A percentile compares a stretch with the other conserved stretches of the same genome.
phyloP scores from a whole-genome alignment of 2,113 vertebrate genomes.

The Thryonomys swinderianus region DNA sequence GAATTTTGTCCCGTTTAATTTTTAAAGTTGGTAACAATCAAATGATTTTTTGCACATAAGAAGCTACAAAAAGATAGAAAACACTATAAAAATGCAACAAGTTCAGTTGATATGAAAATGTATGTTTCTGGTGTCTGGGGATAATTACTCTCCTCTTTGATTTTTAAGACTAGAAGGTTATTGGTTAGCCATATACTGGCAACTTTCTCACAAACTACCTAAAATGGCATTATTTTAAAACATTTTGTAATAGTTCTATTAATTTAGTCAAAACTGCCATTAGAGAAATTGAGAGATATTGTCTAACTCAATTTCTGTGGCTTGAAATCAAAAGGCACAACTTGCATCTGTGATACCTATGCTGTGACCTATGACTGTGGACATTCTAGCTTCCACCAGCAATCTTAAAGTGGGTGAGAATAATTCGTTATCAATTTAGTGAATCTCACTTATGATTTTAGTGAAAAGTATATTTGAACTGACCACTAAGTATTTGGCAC shows the following conservation, averaged over 20 bases:
- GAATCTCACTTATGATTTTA: conserved; percentile 21
- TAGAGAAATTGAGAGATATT: neutral
- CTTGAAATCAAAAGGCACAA: neutral
- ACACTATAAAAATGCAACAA: neutral
- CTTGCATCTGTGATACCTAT: neutral
- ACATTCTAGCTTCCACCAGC: neutral
- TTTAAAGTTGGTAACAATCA: conserved; percentile 11
- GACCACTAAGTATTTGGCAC: conserved; percentile 53
- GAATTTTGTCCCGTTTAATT: neutral
- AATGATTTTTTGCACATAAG: neutral
- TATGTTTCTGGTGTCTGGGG: neutral
- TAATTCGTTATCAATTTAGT: conserved; percentile 20
- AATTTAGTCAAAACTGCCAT: neutral
- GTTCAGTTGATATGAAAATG: neutral
- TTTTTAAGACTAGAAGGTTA: neutral
- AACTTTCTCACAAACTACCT: neutral
- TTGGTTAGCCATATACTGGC: neutral
- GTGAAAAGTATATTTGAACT: conserved; percentile 27
- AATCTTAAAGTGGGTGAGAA: neutral
- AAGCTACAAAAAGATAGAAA: neutral
- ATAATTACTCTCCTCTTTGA: conserved; percentile 13
- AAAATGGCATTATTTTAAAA: neutral
- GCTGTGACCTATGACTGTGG: neutral
- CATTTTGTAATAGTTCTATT: neutral
- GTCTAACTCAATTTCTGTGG: neutral